These are phyloP conservation scores for Apeira syringaria DNA, from an alignment of 2,888 invertebrate species.

Conservation along the genomic window DNA sequence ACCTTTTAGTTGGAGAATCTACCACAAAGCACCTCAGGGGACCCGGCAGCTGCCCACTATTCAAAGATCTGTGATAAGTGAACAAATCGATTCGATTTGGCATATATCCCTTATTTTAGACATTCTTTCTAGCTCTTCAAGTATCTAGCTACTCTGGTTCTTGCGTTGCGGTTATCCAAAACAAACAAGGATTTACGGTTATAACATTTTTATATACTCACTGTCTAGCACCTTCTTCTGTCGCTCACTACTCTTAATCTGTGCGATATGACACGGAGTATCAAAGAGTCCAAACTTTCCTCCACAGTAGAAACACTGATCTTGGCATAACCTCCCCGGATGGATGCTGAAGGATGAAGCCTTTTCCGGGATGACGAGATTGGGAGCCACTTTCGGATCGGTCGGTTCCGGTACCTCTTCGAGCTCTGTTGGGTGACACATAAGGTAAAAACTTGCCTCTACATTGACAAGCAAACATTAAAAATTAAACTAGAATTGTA, in stretches of 20 bases:
- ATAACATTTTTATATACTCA: no score
- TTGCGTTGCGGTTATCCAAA: no score
- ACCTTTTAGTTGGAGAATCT: no score
- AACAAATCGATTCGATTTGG: no score
- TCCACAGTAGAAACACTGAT: conserved; percentile 94
- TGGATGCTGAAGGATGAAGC: conserved; percentile 94
- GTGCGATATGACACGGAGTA: conserved; percentile 94
- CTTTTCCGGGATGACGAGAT: conserved; percentile 93
- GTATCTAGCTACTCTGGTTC: no score
- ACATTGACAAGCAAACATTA: background rate
- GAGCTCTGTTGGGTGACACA: conserved; percentile 41
- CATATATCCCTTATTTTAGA: no score
- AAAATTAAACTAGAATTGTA: no score
- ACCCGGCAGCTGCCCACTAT: no score
- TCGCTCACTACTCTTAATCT: conserved; percentile 91
- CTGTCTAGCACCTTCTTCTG: conserved; percentile 91
- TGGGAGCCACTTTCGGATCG: conserved; percentile 79
- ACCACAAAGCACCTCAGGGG: no score
- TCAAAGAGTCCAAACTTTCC: conserved; percentile 94
- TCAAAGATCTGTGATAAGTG: no score
- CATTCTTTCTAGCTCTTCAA: no score
- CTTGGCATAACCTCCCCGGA: conserved; percentile 91
- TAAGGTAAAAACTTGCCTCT: background rate
- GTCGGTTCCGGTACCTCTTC: conserved; percentile 65
- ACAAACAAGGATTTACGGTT: no score